Evolutionary conservation across 2,113 vertebrate genomes (phyloP).

Genomic region (Telmatochromis brichardi): DNA sequence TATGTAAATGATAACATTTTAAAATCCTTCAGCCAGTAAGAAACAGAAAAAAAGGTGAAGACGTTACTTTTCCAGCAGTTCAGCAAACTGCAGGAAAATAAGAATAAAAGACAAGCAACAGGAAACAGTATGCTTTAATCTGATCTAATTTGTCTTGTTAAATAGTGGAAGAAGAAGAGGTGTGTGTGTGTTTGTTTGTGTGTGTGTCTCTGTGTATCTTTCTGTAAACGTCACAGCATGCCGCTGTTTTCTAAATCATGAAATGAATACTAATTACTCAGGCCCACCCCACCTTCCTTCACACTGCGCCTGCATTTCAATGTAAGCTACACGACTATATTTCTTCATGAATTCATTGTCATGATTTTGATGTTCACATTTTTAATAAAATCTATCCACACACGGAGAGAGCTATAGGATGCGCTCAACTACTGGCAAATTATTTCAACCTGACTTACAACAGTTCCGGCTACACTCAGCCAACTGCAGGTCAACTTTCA

Average conservation of each 20-base stretch:
- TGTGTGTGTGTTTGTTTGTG: background rate
- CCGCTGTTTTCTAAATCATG: background rate
- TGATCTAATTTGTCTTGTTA: background rate
- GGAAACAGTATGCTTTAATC: background rate
- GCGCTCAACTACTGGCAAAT: rapidly evolving
- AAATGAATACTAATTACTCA: background rate
- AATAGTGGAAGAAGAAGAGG: background rate
- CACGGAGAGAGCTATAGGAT: background rate
- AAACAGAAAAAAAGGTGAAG: rapidly evolving
- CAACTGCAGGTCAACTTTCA: background rate
- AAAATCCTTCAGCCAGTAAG: background rate
- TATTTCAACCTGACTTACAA: background rate
- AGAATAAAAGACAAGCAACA: background rate
- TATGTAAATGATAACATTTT: background rate
- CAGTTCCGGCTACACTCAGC: background rate
- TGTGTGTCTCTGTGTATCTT: background rate
- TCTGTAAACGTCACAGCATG: background rate
- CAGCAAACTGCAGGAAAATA: background rate
- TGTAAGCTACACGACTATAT: background rate
- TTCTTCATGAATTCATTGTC: background rate
- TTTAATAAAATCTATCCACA: background rate
- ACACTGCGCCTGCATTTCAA: background rate
- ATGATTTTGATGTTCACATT: background rate
- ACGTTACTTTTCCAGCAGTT: background rate
- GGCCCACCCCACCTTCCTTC: background rate